These are phyloP conservation scores for Agrilus cyanescens DNA, from an alignment of 2,888 invertebrate genomes.

Conservation along the genomic window DNA sequence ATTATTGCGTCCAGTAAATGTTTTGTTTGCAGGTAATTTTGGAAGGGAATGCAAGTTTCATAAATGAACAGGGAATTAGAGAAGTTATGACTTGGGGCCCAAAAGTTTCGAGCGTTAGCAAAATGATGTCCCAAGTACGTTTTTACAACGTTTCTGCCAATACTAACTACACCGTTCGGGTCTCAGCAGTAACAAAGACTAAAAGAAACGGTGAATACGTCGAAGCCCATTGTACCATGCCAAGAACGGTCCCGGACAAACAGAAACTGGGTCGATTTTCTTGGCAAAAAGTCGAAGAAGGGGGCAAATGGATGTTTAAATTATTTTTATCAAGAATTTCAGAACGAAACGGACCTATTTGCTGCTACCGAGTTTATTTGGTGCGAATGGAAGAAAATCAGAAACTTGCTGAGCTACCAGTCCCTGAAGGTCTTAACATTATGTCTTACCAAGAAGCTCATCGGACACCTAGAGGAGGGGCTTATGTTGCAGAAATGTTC, in stretches of 20 bases:
- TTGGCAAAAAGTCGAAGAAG: slow-evolving; percentile 51
- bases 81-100: slow-evolving; percentile 47
- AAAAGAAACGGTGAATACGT: slow-evolving; percentile 60
- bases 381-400: slow-evolving; percentile 54
- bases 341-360: slow-evolving; percentile 78
- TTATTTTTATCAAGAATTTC: slow-evolving; percentile 64
- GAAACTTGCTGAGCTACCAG: slow-evolving; percentile 52
- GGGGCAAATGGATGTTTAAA: slow-evolving; percentile 61
- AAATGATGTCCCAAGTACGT: slow-evolving; percentile 37
- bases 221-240: slow-evolving; percentile 53
- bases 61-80: slow-evolving; percentile 38
- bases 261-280: slow-evolving; percentile 45
- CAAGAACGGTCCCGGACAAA: slow-evolving; percentile 57
- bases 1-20: slow-evolving; percentile 3
- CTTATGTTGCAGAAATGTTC: slow-evolving; percentile 78
- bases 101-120: slow-evolving; percentile 45
- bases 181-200: slow-evolving; percentile 67
- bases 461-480: slow-evolving; percentile 53
- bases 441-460: slow-evolving; percentile 65
- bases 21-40: slow-evolving; percentile 32
- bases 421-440: slow-evolving; percentile 57
- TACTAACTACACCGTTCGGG: slow-evolving; percentile 68
- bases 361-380: slow-evolving; percentile 73
- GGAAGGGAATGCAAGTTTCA: slow-evolving; percentile 43
- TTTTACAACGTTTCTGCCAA: slow-evolving; percentile 68